Evolutionary conservation across 1,140 invertebrate genomes (phyloP).

Genomic region (Aphelenchoides fujianensis): DNA sequence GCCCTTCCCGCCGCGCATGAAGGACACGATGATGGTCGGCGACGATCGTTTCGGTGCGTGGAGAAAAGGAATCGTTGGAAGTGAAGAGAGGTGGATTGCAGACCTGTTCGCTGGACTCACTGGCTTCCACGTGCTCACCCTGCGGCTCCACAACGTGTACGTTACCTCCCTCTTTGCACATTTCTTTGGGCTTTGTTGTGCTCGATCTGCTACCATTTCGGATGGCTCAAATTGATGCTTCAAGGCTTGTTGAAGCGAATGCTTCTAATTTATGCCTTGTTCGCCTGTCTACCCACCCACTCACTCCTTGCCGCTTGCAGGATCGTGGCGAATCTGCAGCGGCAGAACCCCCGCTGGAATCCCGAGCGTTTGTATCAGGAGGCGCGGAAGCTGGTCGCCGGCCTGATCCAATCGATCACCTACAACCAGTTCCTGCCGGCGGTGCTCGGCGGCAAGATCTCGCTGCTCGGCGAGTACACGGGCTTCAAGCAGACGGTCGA

Average conservation of each 20-base stretch:
- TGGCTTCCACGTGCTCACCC: constrained; percentile 41
- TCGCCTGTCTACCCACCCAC: no score
- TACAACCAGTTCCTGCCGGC: constrained; percentile 49
- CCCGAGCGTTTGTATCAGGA: constrained; percentile 39
- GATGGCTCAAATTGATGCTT: no score
- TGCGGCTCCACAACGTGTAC: constrained; percentile 48
- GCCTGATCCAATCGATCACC: constrained; percentile 41
- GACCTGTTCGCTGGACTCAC: constrained; percentile 37
- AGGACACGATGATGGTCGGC: constrained; percentile 37
- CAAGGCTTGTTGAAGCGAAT: no score
- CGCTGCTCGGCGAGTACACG: constrained; percentile 22
- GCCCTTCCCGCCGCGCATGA: constrained; percentile 27
- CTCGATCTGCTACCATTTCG: no score
- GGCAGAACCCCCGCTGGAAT: constrained; percentile 41
- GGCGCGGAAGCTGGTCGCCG: constrained; percentile 44
- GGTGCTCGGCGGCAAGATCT: constrained; percentile 26
- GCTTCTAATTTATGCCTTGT: no score
- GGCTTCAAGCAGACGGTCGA: constrained; percentile 41
- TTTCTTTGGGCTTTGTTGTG: no score
- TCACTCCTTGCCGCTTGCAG: constrained; percentile 22
- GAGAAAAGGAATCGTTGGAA: no score
- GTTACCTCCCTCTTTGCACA: no score
- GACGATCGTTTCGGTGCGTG: constrained; percentile 36
- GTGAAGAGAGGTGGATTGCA: no score
- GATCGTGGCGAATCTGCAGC: constrained; percentile 29